These are phyloP conservation scores for Diloba caeruleocephala DNA, from an alignment of 2,888 invertebrate genomes.

Conservation along the genomic window DNA sequence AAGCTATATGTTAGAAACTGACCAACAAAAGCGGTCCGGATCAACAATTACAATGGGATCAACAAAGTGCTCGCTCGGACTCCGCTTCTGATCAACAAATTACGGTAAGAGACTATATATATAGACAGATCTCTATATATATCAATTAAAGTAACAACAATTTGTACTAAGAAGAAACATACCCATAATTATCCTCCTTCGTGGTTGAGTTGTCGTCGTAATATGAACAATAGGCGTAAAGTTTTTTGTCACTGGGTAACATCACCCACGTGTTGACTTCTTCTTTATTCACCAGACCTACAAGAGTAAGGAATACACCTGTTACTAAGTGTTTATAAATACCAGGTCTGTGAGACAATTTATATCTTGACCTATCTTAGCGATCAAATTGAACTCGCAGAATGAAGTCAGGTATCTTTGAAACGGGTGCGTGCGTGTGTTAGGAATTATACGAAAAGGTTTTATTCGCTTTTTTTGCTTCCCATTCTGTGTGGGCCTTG, in stretches of 20 bases:
- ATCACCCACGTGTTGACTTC: conserved; percentile 51
- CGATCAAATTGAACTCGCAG: conserved; percentile 34
- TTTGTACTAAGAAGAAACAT: conserved; percentile 22
- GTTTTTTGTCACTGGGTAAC: conserved; percentile 42
- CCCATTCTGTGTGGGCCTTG: conserved; percentile 34
- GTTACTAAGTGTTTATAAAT: conserved; percentile 15
- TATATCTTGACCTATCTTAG: conserved; percentile 26
- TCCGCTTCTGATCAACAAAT: too few species aligned
- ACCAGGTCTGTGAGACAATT: conserved; percentile 7
- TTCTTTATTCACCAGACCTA: conserved; percentile 56
- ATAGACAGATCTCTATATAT: not conserved
- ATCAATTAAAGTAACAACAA: conserved; percentile 11
- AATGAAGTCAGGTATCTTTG: conserved; percentile 37
- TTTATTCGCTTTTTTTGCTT: conserved; percentile 35
- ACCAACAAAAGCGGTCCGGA: too few species aligned
- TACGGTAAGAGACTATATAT: too few species aligned
- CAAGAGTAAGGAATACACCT: conserved; percentile 28
- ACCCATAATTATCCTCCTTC: conserved; percentile 44
- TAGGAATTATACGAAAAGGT: conserved; percentile 43
- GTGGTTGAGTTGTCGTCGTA: conserved; percentile 44
- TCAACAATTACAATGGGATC: too few species aligned
- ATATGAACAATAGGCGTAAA: conserved; percentile 56
- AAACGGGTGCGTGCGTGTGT: conserved; percentile 34
- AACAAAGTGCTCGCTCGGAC: too few species aligned
- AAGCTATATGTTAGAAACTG: too few species aligned